Conservation (phyloP, 2,797 vertebrate species). For the Pelobates cultripes region DNA sequence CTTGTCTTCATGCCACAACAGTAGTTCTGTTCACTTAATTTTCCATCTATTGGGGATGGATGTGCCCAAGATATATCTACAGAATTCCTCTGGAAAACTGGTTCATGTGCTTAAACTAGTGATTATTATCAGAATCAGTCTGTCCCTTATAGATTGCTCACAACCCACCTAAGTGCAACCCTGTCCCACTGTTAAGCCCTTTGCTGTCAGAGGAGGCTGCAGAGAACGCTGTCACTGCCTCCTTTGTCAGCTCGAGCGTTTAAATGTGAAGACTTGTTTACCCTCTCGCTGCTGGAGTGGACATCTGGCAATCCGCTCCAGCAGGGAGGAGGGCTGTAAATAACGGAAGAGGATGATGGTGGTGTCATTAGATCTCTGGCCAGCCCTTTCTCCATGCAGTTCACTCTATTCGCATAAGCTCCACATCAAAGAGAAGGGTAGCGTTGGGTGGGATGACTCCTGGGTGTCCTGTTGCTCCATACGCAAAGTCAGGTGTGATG, state of each 20-base stretch:
- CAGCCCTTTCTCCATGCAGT: conserved; percentile 52
- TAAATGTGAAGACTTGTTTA: conserved; percentile 36
- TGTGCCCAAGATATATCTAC: not conserved
- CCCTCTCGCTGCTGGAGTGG: conserved; percentile 33
- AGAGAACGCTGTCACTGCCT: conserved; percentile 1
- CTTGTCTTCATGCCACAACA: not conserved
- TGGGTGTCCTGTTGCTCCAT: conserved; percentile 92
- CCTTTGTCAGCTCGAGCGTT: conserved; percentile 19
- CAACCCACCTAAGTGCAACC: conserved; percentile 18
- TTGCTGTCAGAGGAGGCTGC: conserved; percentile 28
- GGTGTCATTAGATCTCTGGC: conserved; percentile 54
- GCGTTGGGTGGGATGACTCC: conserved; percentile 98
- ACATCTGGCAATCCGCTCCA: conserved; percentile 60
- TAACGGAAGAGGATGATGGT: conserved; percentile 57
- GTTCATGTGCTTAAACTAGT: not conserved
- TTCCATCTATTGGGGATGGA: not conserved
- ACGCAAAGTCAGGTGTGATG: conserved; percentile 96
- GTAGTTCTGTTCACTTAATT: not conserved
- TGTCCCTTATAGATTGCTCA: conserved; percentile 1
- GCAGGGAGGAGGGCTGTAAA: conserved; percentile 58
- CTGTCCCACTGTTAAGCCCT: conserved; percentile 2
- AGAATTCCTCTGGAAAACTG: not conserved
- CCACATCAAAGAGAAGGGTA: conserved; percentile 96
- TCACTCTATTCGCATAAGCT: conserved; percentile 96
- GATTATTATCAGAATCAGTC: not conserved